These are phyloP conservation scores for Calliphora vicina DNA, from an alignment of 1,140 invertebrate genomes.

Conservation along the genomic window DNA sequence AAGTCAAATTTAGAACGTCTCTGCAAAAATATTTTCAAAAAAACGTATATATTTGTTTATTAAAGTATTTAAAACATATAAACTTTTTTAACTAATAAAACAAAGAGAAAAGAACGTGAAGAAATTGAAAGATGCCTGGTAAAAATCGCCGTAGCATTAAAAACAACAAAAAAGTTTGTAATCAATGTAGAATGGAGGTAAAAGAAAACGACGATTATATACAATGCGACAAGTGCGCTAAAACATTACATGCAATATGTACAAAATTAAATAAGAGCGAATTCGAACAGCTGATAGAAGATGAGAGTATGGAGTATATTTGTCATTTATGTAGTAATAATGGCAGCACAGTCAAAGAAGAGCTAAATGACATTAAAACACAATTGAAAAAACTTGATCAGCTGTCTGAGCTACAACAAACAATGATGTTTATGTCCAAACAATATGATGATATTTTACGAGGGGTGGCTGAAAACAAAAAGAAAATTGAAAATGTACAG, in stretches of 20 bases:
- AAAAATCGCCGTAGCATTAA: background rate
- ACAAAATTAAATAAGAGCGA: background rate
- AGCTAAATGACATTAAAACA: too few species aligned
- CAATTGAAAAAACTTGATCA: background rate
- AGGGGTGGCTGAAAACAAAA: background rate
- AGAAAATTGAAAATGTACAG: background rate
- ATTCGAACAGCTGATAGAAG: background rate
- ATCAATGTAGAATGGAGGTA: background rate
- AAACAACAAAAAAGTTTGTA: background rate
- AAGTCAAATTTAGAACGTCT: too few species aligned
- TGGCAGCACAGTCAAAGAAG: too few species aligned
- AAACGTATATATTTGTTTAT: too few species aligned
- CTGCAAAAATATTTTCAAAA: too few species aligned
- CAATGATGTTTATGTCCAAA: background rate
- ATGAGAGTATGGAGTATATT: background rate
- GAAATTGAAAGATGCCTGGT: too few species aligned
- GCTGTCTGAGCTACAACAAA: background rate
- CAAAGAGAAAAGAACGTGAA: too few species aligned
- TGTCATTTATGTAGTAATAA: background rate
- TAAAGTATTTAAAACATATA: too few species aligned
- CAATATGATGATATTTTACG: slow-evolving; percentile 11
- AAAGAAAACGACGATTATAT: background rate
- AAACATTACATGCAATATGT: background rate
- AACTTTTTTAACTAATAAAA: too few species aligned
- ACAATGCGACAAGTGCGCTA: background rate